phyloP scores from a whole-genome alignment of 2,888 invertebrate species.

The Polia nebulosa region DNA sequence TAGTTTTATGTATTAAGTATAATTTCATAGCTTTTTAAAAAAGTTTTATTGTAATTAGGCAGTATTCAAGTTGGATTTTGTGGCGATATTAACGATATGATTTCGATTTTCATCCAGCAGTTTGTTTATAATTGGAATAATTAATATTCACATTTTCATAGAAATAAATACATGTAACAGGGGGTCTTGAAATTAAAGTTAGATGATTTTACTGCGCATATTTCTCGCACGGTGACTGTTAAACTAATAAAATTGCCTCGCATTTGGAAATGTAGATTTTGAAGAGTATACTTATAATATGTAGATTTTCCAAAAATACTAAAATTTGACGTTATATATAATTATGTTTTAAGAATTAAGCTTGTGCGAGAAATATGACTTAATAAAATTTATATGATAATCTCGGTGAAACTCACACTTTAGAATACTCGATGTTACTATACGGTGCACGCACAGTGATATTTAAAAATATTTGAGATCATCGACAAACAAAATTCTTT shows the following conservation, averaged over 20 bases:
- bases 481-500: conserved; percentile 51
- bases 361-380: conserved; percentile 82
- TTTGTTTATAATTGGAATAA: conserved; percentile 66
- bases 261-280: conserved; percentile 91
- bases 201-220: conserved; percentile 76
- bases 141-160: conserved; percentile 72
- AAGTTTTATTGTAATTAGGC: conserved; percentile 78
- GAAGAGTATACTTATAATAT: conserved; percentile 83
- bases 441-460: conserved; percentile 53
- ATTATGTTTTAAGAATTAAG: conserved; percentile 83
- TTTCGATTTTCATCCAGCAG: conserved; percentile 66
- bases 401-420: conserved; percentile 57
- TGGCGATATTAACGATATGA: conserved; percentile 82
- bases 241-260: conserved; percentile 90
- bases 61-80: conserved; percentile 87
- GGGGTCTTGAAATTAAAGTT: conserved; percentile 80
- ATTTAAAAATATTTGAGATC: conserved; percentile 57
- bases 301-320: conserved; percentile 86
- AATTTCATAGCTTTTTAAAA: conserved; percentile 86
- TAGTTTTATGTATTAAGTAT: conserved; percentile 83
- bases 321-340: conserved; percentile 84
- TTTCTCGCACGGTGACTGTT: conserved; percentile 81
- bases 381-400: conserved; percentile 61
- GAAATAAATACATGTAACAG: conserved; percentile 86
- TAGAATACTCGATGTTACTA: conserved; percentile 51